phyloP scores from a whole-genome alignment of 2,888 invertebrate genomes.

The Nudaria mundana region DNA sequence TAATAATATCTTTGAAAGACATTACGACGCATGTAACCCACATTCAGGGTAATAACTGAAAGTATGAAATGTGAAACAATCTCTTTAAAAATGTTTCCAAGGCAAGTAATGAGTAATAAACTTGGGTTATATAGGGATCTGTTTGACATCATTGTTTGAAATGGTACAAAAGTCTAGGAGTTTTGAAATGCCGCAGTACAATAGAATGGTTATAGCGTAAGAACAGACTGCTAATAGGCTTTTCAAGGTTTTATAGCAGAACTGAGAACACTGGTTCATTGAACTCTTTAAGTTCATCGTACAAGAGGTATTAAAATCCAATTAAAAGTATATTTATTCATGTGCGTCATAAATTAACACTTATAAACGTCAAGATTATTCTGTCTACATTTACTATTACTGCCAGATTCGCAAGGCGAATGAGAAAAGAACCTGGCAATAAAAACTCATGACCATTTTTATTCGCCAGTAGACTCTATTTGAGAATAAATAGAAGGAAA shows the following conservation, averaged over 20 bases:
- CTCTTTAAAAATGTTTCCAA: constrained; percentile 13
- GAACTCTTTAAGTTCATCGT: too few relatives aligned
- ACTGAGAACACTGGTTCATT: neutral
- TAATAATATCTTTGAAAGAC: constrained; percentile 28
- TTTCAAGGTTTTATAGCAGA: neutral
- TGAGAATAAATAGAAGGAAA: too few relatives aligned
- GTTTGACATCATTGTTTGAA: constrained; percentile 2
- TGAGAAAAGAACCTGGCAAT: too few relatives aligned
- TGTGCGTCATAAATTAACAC: too few relatives aligned
- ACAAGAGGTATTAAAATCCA: too few relatives aligned
- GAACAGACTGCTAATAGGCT: neutral
- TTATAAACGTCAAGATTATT: too few relatives aligned
- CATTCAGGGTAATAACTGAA: constrained; percentile 28
- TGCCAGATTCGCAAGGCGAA: too few relatives aligned
- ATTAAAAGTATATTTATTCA: too few relatives aligned
- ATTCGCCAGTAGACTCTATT: too few relatives aligned
- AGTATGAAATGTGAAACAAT: constrained; percentile 27
- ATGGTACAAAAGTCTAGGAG: neutral
- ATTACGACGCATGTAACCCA: constrained; percentile 28
- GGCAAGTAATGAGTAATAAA: constrained; percentile 12
- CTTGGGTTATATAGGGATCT: constrained; percentile 5
- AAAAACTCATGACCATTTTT: too few relatives aligned
- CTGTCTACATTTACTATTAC: too few relatives aligned
- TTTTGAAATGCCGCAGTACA: neutral
- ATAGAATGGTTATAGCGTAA: neutral